Evolutionary conservation across 2,888 invertebrate species (phyloP).

Genomic region (Calameuta filiformis): DNA sequence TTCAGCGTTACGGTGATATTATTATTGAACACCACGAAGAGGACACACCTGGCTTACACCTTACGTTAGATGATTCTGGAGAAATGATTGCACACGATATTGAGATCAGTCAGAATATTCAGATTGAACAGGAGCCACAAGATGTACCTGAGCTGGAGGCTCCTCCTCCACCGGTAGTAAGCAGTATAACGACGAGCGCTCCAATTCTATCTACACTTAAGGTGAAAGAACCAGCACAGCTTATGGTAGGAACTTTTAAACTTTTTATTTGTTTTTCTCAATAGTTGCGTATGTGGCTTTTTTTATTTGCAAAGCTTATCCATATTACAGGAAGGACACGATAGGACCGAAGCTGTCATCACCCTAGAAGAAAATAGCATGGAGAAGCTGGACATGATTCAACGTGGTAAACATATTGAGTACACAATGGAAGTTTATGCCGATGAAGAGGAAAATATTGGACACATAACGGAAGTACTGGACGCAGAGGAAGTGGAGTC

Average conservation of each 20-base stretch:
- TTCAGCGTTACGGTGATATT: slow-evolving; percentile 41
- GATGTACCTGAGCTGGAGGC: slow-evolving; percentile 52
- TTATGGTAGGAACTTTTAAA: slow-evolving; percentile 29
- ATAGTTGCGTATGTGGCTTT: not conserved
- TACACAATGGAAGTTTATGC: not conserved
- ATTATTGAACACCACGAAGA: slow-evolving; percentile 41
- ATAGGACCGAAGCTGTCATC: slow-evolving; percentile 22
- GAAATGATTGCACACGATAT: slow-evolving; percentile 29
- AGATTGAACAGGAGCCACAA: slow-evolving; percentile 42
- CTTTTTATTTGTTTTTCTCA: not conserved
- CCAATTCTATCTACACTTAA: slow-evolving; percentile 44
- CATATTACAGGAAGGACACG: slow-evolving; percentile 20
- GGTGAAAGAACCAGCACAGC: slow-evolving; percentile 40
- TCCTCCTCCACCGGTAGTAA: slow-evolving; percentile 52
- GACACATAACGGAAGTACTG: slow-evolving; percentile 31
- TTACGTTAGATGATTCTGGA: slow-evolving; percentile 48
- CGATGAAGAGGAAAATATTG: not conserved
- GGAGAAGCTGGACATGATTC: slow-evolving; percentile 31
- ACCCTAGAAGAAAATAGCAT: slow-evolving; percentile 34
- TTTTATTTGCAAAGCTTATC: not conserved
- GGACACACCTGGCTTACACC: slow-evolving; percentile 41
- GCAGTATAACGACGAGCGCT: slow-evolving; percentile 39
- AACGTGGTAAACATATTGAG: not conserved
- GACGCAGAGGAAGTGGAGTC: slow-evolving; percentile 42
- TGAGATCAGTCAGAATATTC: slow-evolving; percentile 31